These are phyloP conservation scores for Albula glossodonta DNA, from an alignment of 2,113 vertebrate genomes.

Conservation along the genomic window DNA sequence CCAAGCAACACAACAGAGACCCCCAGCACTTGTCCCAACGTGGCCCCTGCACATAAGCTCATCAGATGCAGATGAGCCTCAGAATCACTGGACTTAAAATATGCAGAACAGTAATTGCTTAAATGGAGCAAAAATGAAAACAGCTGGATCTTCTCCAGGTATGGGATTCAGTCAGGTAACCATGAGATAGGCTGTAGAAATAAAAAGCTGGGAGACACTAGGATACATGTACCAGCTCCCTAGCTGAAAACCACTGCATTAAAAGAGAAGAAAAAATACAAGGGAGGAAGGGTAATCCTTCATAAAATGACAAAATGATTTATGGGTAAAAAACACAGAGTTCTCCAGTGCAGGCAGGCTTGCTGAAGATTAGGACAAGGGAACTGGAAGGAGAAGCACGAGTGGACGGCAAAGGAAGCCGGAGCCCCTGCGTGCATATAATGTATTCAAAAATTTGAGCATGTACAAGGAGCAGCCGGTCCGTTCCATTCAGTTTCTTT, in stretches of 20 bases:
- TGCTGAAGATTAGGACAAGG: neutral
- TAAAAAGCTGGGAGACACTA: neutral
- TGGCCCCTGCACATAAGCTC: neutral
- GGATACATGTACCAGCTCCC: neutral
- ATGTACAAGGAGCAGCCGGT: too few species aligned
- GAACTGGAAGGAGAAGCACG: neutral
- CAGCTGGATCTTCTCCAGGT: neutral
- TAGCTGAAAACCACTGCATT: neutral
- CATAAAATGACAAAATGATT: neutral
- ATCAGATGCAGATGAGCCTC: neutral
- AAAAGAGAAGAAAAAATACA: neutral
- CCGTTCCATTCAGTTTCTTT: neutral
- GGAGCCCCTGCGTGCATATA: neutral
- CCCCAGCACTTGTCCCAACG: neutral
- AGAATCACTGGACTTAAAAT: neutral
- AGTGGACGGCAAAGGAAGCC: neutral
- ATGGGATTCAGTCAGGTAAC: neutral
- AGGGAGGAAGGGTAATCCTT: neutral
- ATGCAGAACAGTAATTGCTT: neutral
- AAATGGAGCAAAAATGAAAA: neutral
- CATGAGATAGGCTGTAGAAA: neutral
- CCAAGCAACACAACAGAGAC: neutral
- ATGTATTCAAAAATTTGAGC: too few species aligned
- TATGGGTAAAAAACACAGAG: neutral
- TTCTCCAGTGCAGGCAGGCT: neutral